These are phyloP conservation scores for Equus quagga DNA, from an alignment of 2,113 vertebrate genomes.

Conservation along the genomic window DNA sequence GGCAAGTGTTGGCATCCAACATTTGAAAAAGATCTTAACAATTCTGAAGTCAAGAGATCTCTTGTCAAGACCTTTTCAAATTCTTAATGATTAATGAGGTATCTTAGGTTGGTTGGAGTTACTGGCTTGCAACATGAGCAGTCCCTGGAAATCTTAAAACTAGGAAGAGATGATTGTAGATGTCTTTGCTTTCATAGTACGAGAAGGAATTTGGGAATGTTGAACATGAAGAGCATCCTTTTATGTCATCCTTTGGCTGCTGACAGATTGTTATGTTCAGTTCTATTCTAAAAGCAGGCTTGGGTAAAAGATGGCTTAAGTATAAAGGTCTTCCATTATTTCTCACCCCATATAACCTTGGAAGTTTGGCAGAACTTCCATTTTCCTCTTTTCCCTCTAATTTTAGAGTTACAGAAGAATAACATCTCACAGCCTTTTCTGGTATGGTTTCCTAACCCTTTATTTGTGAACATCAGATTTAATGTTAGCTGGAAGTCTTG, in stretches of 20 bases:
- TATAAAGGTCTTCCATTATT: slow-evolving; percentile 25
- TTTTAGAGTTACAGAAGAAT: background rate
- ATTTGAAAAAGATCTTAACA: slow-evolving; percentile 16
- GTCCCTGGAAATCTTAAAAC: slow-evolving; percentile 62
- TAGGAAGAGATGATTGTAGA: background rate
- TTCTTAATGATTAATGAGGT: slow-evolving; percentile 32
- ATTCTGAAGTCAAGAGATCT: background rate
- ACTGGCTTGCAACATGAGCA: slow-evolving; percentile 30
- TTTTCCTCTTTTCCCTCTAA: background rate
- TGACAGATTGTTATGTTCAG: slow-evolving; percentile 42
- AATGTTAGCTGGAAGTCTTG: background rate
- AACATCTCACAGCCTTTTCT: background rate
- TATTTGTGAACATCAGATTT: background rate
- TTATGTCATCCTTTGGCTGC: slow-evolving; percentile 6
- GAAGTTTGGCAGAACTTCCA: background rate
- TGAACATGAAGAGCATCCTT: slow-evolving; percentile 45
- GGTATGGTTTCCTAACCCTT: background rate
- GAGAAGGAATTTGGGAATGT: slow-evolving; percentile 62
- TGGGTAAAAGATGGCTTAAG: slow-evolving; percentile 22
- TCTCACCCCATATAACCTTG: slow-evolving; percentile 6
- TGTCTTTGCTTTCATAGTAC: background rate
- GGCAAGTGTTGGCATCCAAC: background rate
- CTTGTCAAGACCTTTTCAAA: slow-evolving; percentile 45
- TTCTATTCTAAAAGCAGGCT: slow-evolving; percentile 70
- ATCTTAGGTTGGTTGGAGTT: slow-evolving; percentile 28